A percentile compares a stretch with the other conserved stretches of the same genome.
phyloP scores from a whole-genome alignment of 2,888 invertebrate genomes.

The Leucophenga maculata region DNA sequence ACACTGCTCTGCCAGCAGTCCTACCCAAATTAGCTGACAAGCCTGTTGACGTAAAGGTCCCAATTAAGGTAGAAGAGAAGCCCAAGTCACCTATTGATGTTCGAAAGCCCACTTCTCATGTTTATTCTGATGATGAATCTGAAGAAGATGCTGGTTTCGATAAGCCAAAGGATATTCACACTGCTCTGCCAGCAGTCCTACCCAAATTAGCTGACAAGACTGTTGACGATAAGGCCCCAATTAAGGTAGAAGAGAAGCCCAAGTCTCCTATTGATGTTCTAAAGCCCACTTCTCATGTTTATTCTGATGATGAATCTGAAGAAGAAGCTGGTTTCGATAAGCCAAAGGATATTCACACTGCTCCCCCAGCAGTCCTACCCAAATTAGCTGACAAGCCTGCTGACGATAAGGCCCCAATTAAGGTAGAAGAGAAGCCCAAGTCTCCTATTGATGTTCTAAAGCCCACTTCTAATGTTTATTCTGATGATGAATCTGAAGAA shows the following conservation, averaged over 20 bases:
- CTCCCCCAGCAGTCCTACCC: neutral
- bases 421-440: neutral
- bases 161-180: neutral
- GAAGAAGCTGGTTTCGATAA: constrained; percentile 22
- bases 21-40: neutral
- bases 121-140: constrained; percentile 22
- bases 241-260: constrained; percentile 19
- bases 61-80: neutral
- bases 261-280: constrained; percentile 15
- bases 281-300: constrained; percentile 10
- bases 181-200: neutral
- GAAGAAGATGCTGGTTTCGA: constrained; percentile 3
- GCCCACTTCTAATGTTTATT: too few species aligned
- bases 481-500: too few species aligned
- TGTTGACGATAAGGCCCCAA: neutral
- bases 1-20: too few species aligned
- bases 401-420: neutral
- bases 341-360: neutral
- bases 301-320: constrained; percentile 28
- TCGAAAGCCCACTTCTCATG: neutral
- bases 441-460: too few species aligned
- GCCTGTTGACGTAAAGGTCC: neutral
- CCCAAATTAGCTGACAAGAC: neutral
- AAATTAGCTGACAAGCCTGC: neutral
- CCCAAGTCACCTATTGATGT: neutral